These are phyloP conservation scores for Agriopis leucophaearia DNA, from an alignment of 2,888 invertebrate genomes.

Conservation along the genomic window DNA sequence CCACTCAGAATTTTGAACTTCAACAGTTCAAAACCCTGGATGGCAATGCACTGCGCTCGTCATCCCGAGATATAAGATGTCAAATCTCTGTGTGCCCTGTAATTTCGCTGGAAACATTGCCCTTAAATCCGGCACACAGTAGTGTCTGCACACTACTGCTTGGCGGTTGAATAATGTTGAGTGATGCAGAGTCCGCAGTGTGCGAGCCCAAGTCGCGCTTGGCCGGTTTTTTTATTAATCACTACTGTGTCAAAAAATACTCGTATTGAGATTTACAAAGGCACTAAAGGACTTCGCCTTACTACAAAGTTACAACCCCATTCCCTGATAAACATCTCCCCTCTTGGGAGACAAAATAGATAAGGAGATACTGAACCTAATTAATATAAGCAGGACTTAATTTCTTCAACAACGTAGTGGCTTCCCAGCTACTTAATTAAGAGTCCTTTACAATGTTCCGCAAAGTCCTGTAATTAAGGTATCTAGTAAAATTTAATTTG, in stretches of 20 bases:
- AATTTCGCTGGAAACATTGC: no score
- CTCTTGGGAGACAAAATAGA: conserved; percentile 39
- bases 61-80: no score
- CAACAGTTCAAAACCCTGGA: no score
- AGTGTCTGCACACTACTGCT: no score
- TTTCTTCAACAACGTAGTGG: conserved; percentile 32
- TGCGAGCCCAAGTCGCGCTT: no score
- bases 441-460: conserved; percentile 25
- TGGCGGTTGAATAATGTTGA: no score
- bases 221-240: no score
- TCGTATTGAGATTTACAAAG: background rate
- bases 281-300: background rate
- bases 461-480: conserved; percentile 24
- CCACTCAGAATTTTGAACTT: no score
- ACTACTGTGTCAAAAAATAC: background rate
- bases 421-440: conserved; percentile 30
- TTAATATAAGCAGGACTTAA: conserved; percentile 37
- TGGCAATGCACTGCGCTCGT: no score
- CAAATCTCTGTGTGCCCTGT: no score
- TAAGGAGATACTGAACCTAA: conserved; percentile 34
- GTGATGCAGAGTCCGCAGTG: no score
- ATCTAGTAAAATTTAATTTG: conserved; percentile 27
- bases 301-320: conserved; percentile 8
- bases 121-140: no score
- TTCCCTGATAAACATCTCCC: conserved; percentile 19